Evolutionary conservation across 2,888 invertebrate genomes (phyloP), one percentile per base, ranked within the genome.

Genomic region (Watsonalla cultraria): DNA sequence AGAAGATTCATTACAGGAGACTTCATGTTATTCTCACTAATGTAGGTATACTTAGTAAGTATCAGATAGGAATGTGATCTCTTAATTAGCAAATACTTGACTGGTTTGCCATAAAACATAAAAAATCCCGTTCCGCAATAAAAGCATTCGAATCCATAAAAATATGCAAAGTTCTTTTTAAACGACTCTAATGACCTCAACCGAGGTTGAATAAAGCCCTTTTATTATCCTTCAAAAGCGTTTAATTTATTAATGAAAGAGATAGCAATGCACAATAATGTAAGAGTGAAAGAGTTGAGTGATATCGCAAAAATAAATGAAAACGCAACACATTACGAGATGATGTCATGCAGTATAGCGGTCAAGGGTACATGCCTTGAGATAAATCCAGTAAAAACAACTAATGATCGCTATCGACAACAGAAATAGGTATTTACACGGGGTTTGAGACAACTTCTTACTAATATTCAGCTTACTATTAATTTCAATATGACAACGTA

Each of bases 291-390:
- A 71, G 82, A 80, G 72, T 69, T 62, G 65, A 68, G 61, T 59
- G 47, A 46, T 52, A 58, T 70, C 64, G 80, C 78, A 74, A 81
- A 86, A 84, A 83, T 83, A 84, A 84, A 82, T 70, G 70, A 79
- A 84, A 79, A 72, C 66, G 68, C 72, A 67, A 72, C 24, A 42
- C 42, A 66, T 68, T 37, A 68, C 59, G 58, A 54, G 73, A 76
- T 89, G 89, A 89, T 89, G 87, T 89, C 87, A 89, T 85, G 73
- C 64, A 59, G 66, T 62, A 88, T 88, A 83, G 85, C 84, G 89
- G 89, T 88, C 89, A 88, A 87, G 88, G 82, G 85, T 82, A 78
- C 71, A 71, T 73, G 61, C n/a, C 48, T 66, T 64, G 57, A 62
- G 69, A 70, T 67, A 72, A 68, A 51, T 56, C 62, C 61, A 62